Base-by-base conservation (phyloP, 2,113 vertebrate genomes). In the Lontra canadensis region DNA sequence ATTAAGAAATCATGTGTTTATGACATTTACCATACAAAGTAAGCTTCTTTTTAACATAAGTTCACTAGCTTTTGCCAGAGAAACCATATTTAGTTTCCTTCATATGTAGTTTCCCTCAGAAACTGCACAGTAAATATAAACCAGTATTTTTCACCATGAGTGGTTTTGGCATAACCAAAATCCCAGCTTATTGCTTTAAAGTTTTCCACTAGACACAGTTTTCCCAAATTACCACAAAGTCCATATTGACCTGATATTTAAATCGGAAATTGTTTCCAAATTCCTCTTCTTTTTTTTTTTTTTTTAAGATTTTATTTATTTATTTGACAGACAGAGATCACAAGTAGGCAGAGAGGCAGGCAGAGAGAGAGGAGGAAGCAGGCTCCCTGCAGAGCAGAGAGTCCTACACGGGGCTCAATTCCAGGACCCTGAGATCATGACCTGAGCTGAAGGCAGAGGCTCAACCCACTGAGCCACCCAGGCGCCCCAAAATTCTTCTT, bases 21-120 rank as follows among this genome's bases (percentile, higher is more conserved):
- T 59, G 76, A 59, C 59, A 59, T n/a, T 88, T 95, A 8, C 18
- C 3, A 12, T 36, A 9, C 26, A 97, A 23, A 89, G 17, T 31
- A 88, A 88, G 97, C 86, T 83, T 94, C 23, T 94, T 74, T 71
- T 84, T 52, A 20, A 39, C 81, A 44, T 83, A 92, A 97, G 76
- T 73, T 95, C 34, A 57, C 13, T 79, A 69, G 47, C 11, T 88
- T 96, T 86, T 92, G 23, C 86, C 61, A 85, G 79, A 67, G 7
- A 97, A 88, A 82, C 31, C 39, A 74, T 82, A 73, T 36, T 1
- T 23, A 39, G 71, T 93, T 96, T 95, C 52, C 34, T 86, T 97
- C 61, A 91, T 78, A 73, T 36, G 0, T 20, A 39, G 65, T 94
- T 95, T 95, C 52, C 36, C 82, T 97, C 61, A 94, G 49, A 69